These are phyloP conservation scores for Chinchilla lanigera DNA, from an alignment of 2,113 vertebrate genomes.

Conservation along the genomic window DNA sequence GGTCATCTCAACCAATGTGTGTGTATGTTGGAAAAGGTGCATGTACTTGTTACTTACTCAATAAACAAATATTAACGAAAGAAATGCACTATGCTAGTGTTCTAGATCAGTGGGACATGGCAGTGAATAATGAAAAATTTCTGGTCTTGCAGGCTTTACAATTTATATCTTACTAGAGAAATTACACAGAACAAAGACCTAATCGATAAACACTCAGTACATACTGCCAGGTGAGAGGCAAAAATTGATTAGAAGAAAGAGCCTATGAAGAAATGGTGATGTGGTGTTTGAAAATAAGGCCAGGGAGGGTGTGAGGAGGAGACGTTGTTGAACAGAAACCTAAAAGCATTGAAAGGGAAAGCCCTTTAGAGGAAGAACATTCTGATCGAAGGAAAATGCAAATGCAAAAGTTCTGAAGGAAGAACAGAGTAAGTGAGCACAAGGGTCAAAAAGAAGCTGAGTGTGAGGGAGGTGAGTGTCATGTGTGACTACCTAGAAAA, in stretches of 20 bases:
- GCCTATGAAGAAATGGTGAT: not conserved
- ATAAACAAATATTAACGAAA: not conserved
- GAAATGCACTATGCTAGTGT: not conserved
- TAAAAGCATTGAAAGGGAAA: not conserved
- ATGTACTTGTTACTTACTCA: not conserved
- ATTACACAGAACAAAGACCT: not conserved
- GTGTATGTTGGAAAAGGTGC: not conserved
- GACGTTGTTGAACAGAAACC: not conserved
- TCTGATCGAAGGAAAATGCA: not conserved
- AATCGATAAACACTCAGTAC: not conserved
- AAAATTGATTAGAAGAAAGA: not conserved
- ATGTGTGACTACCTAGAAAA: not conserved
- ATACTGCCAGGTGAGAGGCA: not conserved
- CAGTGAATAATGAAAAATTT: not conserved
- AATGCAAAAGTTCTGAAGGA: not conserved
- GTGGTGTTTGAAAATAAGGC: no score
- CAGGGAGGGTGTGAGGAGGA: no score
- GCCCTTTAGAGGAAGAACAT: not conserved
- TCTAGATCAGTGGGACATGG: not conserved
- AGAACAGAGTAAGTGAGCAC: not conserved
- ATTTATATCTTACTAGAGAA: not conserved
- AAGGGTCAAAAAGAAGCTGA: not conserved
- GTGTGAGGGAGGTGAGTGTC: not conserved
- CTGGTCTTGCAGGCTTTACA: not conserved
- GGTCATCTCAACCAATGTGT: not conserved